phyloP scores from a whole-genome alignment of 2,113 vertebrate species.

The Stigmatopora argus region DNA sequence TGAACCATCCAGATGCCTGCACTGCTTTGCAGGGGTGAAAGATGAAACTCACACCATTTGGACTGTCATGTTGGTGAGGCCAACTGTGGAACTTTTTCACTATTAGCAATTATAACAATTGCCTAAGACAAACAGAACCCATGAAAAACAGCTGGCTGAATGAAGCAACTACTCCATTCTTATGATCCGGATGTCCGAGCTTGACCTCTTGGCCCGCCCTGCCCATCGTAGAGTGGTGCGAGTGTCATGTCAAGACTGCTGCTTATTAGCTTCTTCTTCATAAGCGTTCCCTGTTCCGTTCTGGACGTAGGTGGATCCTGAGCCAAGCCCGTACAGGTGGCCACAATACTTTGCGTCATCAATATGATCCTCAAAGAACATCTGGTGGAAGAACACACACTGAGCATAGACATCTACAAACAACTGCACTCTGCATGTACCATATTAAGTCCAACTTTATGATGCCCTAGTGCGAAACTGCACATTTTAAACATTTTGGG shows the following conservation, averaged over 20 bases:
- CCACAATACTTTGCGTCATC: constrained; percentile 98
- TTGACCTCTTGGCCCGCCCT: constrained; percentile 22
- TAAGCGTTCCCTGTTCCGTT: constrained; percentile 97
- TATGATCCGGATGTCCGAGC: constrained; percentile 17
- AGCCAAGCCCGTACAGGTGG: constrained; percentile 94
- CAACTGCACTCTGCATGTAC: neutral
- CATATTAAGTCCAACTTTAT: no score
- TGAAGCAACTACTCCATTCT: constrained; percentile 30
- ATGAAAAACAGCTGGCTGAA: constrained; percentile 55
- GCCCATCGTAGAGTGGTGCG: constrained; percentile 18
- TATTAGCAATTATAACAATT: constrained; percentile 34
- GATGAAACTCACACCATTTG: constrained; percentile 32
- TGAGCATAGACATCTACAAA: neutral
- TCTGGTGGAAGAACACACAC: constrained; percentile 67
- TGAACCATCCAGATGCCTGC: constrained; percentile 71
- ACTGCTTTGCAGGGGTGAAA: constrained; percentile 58
- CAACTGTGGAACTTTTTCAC: constrained; percentile 27
- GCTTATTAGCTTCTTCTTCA: constrained; percentile 98
- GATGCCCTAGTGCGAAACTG: neutral
- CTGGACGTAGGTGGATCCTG: constrained; percentile 94
- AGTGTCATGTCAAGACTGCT: constrained; percentile 85
- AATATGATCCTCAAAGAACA: constrained; percentile 99
- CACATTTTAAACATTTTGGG: neutral
- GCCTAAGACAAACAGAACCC: constrained; percentile 49
- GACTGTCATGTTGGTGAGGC: constrained; percentile 30